phyloP scores from a whole-genome alignment of 2,888 invertebrate species.

The Philonicus albiceps region DNA sequence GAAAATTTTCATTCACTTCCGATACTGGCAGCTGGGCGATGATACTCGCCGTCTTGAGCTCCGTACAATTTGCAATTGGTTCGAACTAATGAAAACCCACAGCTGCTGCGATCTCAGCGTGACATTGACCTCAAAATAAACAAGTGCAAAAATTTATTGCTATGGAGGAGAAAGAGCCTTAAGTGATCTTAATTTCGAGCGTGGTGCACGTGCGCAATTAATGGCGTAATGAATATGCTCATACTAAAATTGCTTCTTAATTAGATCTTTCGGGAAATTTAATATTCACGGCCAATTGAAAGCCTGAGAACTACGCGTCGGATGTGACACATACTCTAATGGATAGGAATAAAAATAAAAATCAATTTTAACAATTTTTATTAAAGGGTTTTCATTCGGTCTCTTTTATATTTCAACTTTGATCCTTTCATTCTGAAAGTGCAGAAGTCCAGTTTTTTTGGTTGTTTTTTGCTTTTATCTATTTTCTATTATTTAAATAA shows the following conservation, averaged over 20 bases:
- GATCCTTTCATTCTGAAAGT: too few species aligned
- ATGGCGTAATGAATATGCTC: background rate
- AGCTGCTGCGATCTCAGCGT: background rate
- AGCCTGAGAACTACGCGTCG: background rate
- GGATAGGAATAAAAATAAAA: too few species aligned
- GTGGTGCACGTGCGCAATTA: slow-evolving; percentile 4
- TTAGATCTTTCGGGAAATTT: background rate
- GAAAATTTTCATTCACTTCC: slow-evolving; percentile 7
- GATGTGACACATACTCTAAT: too few species aligned
- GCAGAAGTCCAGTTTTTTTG: too few species aligned
- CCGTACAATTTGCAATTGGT: background rate
- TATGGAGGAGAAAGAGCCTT: background rate
- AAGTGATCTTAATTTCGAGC: slow-evolving; percentile 21
- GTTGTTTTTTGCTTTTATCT: too few species aligned
- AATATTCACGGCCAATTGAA: background rate
- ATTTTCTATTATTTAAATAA: too few species aligned
- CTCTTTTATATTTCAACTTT: too few species aligned
- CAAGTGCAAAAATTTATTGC: slow-evolving; percentile 38
- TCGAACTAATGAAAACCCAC: background rate
- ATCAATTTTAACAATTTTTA: too few species aligned
- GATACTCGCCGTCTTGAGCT: background rate
- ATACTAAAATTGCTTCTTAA: background rate
- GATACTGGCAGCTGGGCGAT: background rate
- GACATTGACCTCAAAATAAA: slow-evolving; percentile 47
- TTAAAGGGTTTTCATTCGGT: too few species aligned